Evolutionary conservation across 2,888 invertebrate species (phyloP), one percentile per base, ranked within the genome.

Genomic region (Gymnocheta viridis): DNA sequence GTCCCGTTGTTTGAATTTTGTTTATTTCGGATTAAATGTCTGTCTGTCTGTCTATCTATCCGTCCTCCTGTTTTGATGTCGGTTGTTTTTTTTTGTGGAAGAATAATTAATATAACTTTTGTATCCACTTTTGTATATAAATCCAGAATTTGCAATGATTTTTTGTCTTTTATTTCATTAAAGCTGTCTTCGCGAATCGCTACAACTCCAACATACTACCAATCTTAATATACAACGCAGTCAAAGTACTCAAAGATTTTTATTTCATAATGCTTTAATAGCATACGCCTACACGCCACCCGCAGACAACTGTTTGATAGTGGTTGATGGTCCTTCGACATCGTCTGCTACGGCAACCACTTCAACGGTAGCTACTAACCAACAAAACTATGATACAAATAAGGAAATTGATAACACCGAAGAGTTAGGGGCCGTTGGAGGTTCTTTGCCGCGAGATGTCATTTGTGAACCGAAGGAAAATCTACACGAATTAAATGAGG

Each of bases 201-300:
- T 92, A 32, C 92, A 91, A 85, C 85, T 92, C 19, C 92, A 92
- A 86, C 92, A 92, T 85, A 92, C 91, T 17, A 92, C 92, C 10
- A 92, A 92, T 86, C 86, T 92, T 1, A 92, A 92, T 79, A 92
- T 92, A 58, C 92, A 92, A 77, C 91, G 92, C 10, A 92, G 92
- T 78, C 92, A 92, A 83, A 92, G 92, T 81, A 92, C 92, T 0
- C 92, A 92, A 79, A 89, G 92, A 5, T 92, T 92, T 79, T 89
- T 77, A 60, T 60, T 76, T 27, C 54, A 90, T 78, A 90, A 87
- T 24, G 87, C 89, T 2, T 85, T 90, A 19, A 89, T 88, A 19
- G 86, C 88, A 2, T 89, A 70, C 19, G 64, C 64, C 29, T 73
- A 56, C 9, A 66, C 82, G n/a, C 67, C 83, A 22, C 69, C 77